These are phyloP conservation scores for Drosophila subsilvestris DNA, from an alignment of 2,888 invertebrate species.

Conservation along the genomic window DNA sequence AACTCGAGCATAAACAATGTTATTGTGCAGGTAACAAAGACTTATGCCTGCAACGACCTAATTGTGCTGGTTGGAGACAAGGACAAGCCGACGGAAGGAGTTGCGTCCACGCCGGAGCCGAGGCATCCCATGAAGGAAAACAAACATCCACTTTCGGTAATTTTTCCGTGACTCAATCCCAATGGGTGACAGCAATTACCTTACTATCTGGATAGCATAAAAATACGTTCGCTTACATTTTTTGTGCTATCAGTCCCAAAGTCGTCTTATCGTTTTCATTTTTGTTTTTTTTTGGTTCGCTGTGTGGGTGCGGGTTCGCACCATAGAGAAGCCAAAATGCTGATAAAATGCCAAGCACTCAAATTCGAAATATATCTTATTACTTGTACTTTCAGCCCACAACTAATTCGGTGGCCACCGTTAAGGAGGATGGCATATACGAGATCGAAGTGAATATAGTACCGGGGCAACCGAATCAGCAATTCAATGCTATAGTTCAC, in stretches of 20 bases:
- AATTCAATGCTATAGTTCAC: constrained; percentile 87
- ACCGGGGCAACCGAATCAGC: constrained; percentile 77
- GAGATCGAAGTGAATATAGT: constrained; percentile 86
- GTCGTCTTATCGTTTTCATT: constrained; percentile 48
- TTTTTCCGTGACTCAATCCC: constrained; percentile 18
- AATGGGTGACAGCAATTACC: constrained; percentile 3
- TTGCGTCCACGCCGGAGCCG: constrained; percentile 28
- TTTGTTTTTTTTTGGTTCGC: not conserved
- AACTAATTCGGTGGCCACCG: constrained; percentile 86
- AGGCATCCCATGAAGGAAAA: constrained; percentile 48
- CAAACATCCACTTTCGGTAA: constrained; percentile 76
- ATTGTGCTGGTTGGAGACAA: constrained; percentile 30
- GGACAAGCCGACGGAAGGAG: constrained; percentile 5
- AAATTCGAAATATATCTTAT: not conserved
- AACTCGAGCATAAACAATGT: constrained; percentile 56
- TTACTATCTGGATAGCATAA: constrained; percentile 1
- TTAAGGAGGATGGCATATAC: constrained; percentile 90
- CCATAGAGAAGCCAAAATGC: not conserved
- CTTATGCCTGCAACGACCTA: constrained; percentile 52
- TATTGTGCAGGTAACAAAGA: constrained; percentile 40
- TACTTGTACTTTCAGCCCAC: constrained; percentile 65
- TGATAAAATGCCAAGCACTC: constrained; percentile 11
- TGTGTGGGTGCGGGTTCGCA: not conserved
- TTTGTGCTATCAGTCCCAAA: constrained; percentile 19
- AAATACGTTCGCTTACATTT: not conserved